phyloP scores from a whole-genome alignment of 64 coral and sea anemone genomes.

The Stylophora pistillata region DNA sequence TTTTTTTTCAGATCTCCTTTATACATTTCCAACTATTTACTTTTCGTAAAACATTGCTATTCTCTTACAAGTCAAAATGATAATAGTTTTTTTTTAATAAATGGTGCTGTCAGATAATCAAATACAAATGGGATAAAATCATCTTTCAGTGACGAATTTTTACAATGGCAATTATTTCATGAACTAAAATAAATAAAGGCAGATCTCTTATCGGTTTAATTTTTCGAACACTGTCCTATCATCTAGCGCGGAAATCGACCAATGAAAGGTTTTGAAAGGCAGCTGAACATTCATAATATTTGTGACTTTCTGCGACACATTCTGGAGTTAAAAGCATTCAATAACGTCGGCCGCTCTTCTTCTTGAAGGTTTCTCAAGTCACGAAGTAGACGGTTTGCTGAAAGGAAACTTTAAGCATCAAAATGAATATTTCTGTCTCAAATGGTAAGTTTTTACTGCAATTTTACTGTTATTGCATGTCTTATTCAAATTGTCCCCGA shows the following conservation, averaged over 20 bases:
- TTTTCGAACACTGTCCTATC: neutral
- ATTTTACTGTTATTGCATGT: too few relatives aligned
- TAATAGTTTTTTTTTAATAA: neutral
- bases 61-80: too few relatives aligned
- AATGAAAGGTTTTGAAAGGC: neutral
- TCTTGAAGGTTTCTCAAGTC: neutral
- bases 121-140: neutral
- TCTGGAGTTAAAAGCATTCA: neutral
- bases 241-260: neutral
- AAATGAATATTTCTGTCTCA: constrained; percentile 3
- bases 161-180: neutral
- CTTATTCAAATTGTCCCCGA: too few relatives aligned
- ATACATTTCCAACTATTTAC: too few relatives aligned
- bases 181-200: neutral
- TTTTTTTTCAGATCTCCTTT: too few relatives aligned
- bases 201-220: neutral
- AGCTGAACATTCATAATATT: constrained; percentile 2
- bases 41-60: too few relatives aligned
- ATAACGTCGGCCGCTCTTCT: neutral
- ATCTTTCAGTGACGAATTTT: neutral
- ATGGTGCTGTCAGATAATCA: neutral
- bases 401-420: neutral
- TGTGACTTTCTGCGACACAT: neutral
- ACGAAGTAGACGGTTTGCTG: neutral
- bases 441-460: constrained; percentile 2